Conservation (phyloP, 2,113 vertebrate genomes). For the Arenaria interpres region DNA sequence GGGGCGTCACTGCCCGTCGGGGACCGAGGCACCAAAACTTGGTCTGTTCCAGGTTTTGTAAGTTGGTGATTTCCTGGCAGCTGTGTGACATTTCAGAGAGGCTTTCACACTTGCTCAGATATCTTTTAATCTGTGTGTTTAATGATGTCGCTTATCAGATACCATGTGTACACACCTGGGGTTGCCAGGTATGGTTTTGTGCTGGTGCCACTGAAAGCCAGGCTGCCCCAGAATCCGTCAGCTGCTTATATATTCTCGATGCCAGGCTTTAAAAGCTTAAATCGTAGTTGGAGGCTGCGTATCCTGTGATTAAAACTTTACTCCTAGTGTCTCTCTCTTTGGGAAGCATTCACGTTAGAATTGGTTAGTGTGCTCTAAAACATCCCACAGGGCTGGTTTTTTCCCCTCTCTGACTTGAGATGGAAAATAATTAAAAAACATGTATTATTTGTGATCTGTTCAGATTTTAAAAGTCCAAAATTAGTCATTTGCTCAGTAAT, state of each 20-base stretch:
- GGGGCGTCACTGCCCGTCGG: background rate
- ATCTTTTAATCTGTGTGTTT: background rate
- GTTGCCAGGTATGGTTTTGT: background rate
- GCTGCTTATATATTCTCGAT: fast-evolving
- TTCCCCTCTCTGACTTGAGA: background rate
- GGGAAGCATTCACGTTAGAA: background rate
- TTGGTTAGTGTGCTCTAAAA: background rate
- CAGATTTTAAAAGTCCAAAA: background rate
- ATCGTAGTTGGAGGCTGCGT: background rate
- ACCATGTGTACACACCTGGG: fast-evolving
- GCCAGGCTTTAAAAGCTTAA: background rate
- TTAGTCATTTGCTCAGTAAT: background rate
- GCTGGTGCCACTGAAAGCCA: background rate
- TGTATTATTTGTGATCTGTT: background rate
- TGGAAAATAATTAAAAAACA: background rate
- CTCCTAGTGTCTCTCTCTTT: background rate
- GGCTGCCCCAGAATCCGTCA: background rate
- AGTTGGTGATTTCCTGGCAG: background rate
- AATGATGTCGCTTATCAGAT: background rate
- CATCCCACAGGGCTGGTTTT: background rate
- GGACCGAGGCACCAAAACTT: fast-evolving
- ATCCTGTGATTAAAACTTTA: background rate
- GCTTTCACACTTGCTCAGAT: background rate
- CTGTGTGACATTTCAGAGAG: fast-evolving
- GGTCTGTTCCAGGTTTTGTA: background rate